Conservation (phyloP, 2,888 invertebrate species). For the Encarsia formosa region DNA sequence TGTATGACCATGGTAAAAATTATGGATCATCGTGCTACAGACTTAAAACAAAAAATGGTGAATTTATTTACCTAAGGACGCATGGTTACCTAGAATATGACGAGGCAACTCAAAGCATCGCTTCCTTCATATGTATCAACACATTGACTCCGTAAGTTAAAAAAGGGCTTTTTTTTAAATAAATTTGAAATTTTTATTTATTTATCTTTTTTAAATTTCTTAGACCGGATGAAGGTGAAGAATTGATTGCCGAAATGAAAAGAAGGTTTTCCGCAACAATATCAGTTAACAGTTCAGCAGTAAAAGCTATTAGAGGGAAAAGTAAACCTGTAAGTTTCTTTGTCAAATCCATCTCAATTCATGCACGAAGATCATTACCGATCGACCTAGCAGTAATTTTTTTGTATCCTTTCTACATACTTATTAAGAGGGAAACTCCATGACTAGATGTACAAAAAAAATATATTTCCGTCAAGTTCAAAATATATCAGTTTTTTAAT, state of each 20-base stretch:
- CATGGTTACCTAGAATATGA: slow-evolving; percentile 82
- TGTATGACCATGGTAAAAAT: slow-evolving; percentile 81
- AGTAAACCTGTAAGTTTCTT: too few relatives aligned
- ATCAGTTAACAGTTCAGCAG: neutral
- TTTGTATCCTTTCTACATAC: too few relatives aligned
- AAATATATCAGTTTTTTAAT: too few relatives aligned
- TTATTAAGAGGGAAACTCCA: too few relatives aligned
- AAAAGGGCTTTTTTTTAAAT: neutral
- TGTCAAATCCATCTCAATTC: too few relatives aligned
- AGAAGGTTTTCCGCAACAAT: slow-evolving; percentile 67
- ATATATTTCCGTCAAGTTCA: too few relatives aligned
- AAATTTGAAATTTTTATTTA: slow-evolving; percentile 38
- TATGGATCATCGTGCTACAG: slow-evolving; percentile 85
- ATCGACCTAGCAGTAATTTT: too few relatives aligned
- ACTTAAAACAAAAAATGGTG: slow-evolving; percentile 74
- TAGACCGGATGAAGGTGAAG: slow-evolving; percentile 69
- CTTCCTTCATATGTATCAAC: slow-evolving; percentile 84
- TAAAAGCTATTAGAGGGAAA: neutral
- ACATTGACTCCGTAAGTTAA: slow-evolving; percentile 60
- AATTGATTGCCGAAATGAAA: slow-evolving; percentile 75
- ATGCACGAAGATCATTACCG: too few relatives aligned
- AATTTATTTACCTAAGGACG: slow-evolving; percentile 79
- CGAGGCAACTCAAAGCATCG: slow-evolving; percentile 69
- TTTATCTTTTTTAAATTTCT: slow-evolving; percentile 14
- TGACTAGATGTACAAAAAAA: too few relatives aligned